Conservation (phyloP, 1,140 invertebrate species). For the Drosophila ohnishii region DNA sequence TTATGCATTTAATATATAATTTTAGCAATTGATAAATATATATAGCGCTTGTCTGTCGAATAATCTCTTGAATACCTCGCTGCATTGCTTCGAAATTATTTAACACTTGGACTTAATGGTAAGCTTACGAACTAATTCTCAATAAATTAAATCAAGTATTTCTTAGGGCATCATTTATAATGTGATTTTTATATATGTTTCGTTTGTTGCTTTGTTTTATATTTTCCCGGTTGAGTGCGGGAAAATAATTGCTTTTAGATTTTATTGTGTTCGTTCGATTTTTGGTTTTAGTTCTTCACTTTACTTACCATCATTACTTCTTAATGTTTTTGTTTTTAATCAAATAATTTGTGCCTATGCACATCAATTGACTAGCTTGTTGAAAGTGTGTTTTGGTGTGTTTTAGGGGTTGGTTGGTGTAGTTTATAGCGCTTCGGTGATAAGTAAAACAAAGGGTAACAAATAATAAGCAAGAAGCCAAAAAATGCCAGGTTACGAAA, state of each 20-base stretch:
- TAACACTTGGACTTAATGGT: conserved; percentile 52
- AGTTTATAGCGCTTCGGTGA: conserved; percentile 32
- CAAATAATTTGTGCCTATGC: conserved; percentile 58
- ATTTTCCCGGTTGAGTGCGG: conserved; percentile 40
- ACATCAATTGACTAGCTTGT: conserved; percentile 75
- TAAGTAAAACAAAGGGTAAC: conserved; percentile 13
- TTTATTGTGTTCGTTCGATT: conserved; percentile 67
- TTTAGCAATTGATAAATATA: conserved; percentile 69
- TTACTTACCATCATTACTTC: conserved; percentile 51
- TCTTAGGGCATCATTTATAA: conserved; percentile 55
- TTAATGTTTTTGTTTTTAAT: conserved; percentile 24
- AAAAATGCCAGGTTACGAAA: conserved; percentile 43
- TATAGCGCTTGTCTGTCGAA: conserved; percentile 43
- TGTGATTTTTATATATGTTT: conserved; percentile 43
- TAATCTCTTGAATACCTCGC: conserved; percentile 28
- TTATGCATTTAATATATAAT: conserved; percentile 47
- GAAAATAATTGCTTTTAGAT: conserved; percentile 76
- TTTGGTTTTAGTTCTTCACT: conserved; percentile 41
- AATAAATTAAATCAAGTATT: conserved; percentile 44
- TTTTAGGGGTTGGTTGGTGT: conserved; percentile 20
- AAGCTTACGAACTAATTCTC: conserved; percentile 58
- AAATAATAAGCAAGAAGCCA: conserved; percentile 69
- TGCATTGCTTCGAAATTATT: conserved; percentile 66
- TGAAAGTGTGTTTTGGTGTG: conserved; percentile 44
- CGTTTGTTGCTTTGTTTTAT: conserved; percentile 44